A percentile compares a stretch with the other conserved stretches of the same genome.
Evolutionary conservation across 2,113 vertebrate species (phyloP).

Genomic region (Callionymus lyra): DNA sequence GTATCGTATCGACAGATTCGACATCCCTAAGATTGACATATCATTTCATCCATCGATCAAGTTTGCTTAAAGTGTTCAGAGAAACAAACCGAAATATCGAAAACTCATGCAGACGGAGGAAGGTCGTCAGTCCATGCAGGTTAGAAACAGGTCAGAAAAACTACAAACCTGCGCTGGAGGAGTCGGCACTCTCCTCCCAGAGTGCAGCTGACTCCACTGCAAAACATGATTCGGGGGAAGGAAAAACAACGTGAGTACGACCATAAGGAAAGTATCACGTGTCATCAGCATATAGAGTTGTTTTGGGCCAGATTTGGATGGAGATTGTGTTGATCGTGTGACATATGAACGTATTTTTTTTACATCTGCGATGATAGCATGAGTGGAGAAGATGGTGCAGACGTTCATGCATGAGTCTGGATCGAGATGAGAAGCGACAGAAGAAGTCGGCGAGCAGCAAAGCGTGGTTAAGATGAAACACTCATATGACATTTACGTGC

Average conservation of each 20-base stretch:
- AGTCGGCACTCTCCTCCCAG: constrained; percentile 59
- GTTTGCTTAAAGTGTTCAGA: too few relatives aligned
- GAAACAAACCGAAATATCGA: neutral
- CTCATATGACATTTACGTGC: neutral
- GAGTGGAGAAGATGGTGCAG: constrained; percentile 12
- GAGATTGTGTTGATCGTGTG: constrained; percentile 20
- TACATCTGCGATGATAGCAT: constrained; percentile 8
- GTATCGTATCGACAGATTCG: too few relatives aligned
- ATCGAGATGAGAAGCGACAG: neutral
- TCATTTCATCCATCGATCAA: too few relatives aligned
- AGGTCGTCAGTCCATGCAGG: constrained; percentile 32
- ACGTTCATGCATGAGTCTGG: constrained; percentile 7
- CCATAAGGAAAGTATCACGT: neutral
- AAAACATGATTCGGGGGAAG: constrained; percentile 24
- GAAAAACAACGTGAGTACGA: constrained; percentile 15
- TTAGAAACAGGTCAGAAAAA: constrained; percentile 2
- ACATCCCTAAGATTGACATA: too few relatives aligned
- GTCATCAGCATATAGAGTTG: constrained; percentile 2
- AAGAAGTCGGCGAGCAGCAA: neutral
- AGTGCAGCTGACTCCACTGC: constrained; percentile 63
- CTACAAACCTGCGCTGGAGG: constrained; percentile 64
- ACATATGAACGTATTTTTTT: constrained; percentile 28
- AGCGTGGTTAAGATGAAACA: neutral
- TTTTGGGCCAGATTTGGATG: constrained; percentile 19
- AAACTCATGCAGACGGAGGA: constrained; percentile 32